Conservation (phyloP, 2,113 vertebrate genomes). For the Nymphicus hollandicus region DNA sequence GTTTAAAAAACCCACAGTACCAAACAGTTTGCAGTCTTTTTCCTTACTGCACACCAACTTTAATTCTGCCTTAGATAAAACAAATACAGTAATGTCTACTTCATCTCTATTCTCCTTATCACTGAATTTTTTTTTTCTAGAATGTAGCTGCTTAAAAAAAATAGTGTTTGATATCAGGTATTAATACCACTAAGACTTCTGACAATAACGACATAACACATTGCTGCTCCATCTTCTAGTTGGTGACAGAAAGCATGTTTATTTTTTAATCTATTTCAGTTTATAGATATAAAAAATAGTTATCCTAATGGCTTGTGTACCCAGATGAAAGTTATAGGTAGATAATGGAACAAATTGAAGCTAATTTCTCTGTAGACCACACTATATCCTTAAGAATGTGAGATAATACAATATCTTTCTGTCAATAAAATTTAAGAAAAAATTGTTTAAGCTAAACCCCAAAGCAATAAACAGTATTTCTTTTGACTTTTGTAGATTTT, state of each 20-base stretch:
- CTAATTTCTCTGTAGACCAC: not conserved
- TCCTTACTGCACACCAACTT: not conserved
- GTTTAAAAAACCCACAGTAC: not conserved
- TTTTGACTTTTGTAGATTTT: not conserved
- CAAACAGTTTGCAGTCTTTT: not conserved
- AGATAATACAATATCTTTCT: not conserved
- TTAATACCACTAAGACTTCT: not conserved
- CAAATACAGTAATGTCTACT: not conserved
- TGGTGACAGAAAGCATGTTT: not conserved
- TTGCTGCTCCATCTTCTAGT: not conserved
- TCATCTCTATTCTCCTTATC: not conserved
- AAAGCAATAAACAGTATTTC: not conserved
- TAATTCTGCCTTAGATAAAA: not conserved
- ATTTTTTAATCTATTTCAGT: not conserved
- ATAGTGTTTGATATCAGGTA: not conserved
- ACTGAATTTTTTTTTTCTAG: not conserved
- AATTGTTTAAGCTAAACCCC: not conserved
- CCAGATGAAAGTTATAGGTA: not conserved
- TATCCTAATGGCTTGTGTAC: not conserved
- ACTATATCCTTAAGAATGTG: not conserved
- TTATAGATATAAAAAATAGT: not conserved
- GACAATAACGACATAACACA: not conserved
- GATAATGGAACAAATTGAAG: not conserved
- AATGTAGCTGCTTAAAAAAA: not conserved
- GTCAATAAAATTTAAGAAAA: not conserved